phyloP scores from a whole-genome alignment of 2,888 invertebrate genomes.

The Agrotis puta region DNA sequence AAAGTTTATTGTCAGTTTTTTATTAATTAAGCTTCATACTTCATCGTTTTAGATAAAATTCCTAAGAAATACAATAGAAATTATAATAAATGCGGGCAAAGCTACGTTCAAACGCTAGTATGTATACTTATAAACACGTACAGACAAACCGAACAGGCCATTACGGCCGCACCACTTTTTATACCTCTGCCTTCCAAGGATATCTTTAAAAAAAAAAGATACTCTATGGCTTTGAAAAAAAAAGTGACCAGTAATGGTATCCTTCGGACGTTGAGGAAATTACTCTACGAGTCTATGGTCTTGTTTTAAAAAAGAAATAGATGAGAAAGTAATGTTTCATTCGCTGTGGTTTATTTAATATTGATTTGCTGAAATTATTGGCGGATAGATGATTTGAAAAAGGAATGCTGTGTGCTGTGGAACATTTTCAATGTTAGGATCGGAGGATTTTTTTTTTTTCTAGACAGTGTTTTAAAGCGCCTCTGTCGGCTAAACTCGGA shows the following conservation, averaged over 20 bases:
- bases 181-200: constrained; percentile 56
- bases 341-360: constrained; percentile 46
- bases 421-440: constrained; percentile 11
- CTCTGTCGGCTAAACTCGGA: background rate
- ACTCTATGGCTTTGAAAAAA: constrained; percentile 63
- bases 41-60: background rate
- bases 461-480: background rate
- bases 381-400: constrained; percentile 33
- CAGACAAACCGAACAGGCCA: constrained; percentile 20
- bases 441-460: constrained; percentile 1
- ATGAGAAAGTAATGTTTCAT: constrained; percentile 51
- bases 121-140: constrained; percentile 16
- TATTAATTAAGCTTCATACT: background rate
- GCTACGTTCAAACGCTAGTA: constrained; percentile 15
- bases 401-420: constrained; percentile 10
- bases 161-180: constrained; percentile 60
- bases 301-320: constrained; percentile 50
- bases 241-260: constrained; percentile 65
- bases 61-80: background rate
- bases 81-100: constrained; percentile 6
- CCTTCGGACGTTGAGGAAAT: constrained; percentile 66
- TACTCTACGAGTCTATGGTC: constrained; percentile 46
- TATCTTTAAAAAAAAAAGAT: constrained; percentile 58
- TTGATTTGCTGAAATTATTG: constrained; percentile 53
- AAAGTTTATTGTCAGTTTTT: no score